A percentile compares a stretch with the other conserved stretches of the same genome.
Conservation (phyloP, 2,113 vertebrate species). For the Edolisoma coerulescens region DNA sequence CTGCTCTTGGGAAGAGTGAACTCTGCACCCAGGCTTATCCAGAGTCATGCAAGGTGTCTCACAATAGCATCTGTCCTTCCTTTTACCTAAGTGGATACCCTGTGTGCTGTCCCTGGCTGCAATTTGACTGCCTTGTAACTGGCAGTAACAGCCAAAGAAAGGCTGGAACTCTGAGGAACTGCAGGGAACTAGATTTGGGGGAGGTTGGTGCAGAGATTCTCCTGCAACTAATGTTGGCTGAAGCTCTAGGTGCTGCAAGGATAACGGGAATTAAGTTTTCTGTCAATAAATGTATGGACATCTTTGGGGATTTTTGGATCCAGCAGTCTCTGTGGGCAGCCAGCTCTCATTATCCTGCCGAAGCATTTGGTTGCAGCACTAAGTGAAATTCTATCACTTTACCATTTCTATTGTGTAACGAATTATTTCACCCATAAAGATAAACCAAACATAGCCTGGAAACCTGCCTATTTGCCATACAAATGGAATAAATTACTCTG, state of each 20-base stretch:
- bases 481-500: not conserved
- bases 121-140: not conserved
- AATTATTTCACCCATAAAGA: not conserved
- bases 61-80: not conserved
- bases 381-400: not conserved
- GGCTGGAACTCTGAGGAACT: not conserved
- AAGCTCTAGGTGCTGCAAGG: not conserved
- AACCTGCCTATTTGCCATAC: not conserved
- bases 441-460: not conserved
- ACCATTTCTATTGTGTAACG: not conserved
- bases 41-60: not conserved
- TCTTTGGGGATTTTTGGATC: not conserved
- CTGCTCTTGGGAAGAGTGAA: not conserved
- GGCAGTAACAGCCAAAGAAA: not conserved
- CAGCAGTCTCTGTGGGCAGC: not conserved
- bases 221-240: not conserved
- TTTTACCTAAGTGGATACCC: not conserved
- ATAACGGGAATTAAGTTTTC: not conserved
- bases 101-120: not conserved
- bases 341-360: not conserved
- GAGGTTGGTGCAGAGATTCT: not conserved
- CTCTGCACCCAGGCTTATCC: not conserved
- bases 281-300: fast-evolving
- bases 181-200: not conserved
- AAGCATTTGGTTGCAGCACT: not conserved